These are phyloP conservation scores for Enteromius thamalakanensis DNA, from an alignment of 2,797 vertebrate genomes.

Conservation along the genomic window DNA sequence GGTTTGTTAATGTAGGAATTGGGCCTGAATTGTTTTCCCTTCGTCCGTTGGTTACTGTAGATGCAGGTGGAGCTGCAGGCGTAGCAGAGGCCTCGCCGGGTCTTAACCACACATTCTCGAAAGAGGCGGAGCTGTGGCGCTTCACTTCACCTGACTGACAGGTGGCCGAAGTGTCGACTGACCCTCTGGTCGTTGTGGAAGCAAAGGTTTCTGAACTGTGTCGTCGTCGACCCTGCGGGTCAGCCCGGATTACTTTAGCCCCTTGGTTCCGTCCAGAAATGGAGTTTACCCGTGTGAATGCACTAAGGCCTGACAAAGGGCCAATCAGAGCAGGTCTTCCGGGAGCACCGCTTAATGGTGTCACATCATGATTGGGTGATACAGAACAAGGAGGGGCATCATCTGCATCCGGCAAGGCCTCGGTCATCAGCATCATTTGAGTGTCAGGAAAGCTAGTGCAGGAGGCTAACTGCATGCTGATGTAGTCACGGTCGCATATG, in stretches of 20 bases:
- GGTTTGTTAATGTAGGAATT: constrained; percentile 39
- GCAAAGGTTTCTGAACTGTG: constrained; percentile 88
- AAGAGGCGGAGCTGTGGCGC: constrained; percentile 85
- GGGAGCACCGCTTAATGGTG: constrained; percentile 52
- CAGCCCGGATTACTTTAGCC: constrained; percentile 86
- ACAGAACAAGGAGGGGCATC: constrained; percentile 61
- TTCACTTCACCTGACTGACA: constrained; percentile 76
- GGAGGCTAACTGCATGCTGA: constrained; percentile 76
- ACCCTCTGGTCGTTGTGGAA: constrained; percentile 71
- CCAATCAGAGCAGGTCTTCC: constrained; percentile 71
- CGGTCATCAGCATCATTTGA: constrained; percentile 60
- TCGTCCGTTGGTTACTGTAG: constrained; percentile 45
- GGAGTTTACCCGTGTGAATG: constrained; percentile 81
- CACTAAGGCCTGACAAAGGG: constrained; percentile 72
- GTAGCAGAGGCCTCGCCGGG: constrained; percentile 66
- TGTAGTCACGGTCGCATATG: constrained; percentile 74
- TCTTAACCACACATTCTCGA: constrained; percentile 86
- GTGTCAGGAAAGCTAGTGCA: constrained; percentile 71
- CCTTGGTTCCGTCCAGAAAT: constrained; percentile 78
- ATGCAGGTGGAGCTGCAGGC: neutral
- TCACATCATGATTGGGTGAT: constrained; percentile 47
- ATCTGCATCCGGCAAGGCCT: constrained; percentile 59
- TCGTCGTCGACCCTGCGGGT: constrained; percentile 81
- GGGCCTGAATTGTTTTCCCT: constrained; percentile 62
- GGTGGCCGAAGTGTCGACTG: constrained; percentile 61